These are phyloP conservation scores for Hyppa rectilinea DNA, from an alignment of 2,888 invertebrate species.

Conservation along the genomic window DNA sequence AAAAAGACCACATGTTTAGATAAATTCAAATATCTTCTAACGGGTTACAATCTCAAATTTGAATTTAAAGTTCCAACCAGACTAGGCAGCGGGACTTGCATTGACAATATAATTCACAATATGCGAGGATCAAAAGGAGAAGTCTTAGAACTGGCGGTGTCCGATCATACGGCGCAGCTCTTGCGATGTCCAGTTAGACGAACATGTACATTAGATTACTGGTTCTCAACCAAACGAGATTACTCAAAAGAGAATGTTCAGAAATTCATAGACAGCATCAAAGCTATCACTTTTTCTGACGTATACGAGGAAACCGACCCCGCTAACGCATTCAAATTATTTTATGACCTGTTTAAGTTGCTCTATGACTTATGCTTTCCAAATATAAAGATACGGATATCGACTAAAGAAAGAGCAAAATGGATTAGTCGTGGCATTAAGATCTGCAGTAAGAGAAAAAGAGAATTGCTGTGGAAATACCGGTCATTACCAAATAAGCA, in stretches of 20 bases:
- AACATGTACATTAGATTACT: neutral
- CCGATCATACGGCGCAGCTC: neutral
- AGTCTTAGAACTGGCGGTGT: neutral
- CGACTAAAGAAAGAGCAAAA: neutral
- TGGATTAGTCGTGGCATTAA: conserved; percentile 1
- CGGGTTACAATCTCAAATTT: conserved; percentile 1
- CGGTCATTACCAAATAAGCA: neutral
- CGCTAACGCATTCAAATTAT: conserved; percentile 5
- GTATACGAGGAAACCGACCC: neutral
- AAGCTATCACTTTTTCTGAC: conserved; percentile 4
- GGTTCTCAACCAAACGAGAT: neutral
- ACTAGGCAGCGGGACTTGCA: conserved; percentile 5
- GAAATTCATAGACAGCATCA: neutral
- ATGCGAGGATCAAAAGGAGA: neutral
- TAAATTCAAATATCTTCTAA: no score
- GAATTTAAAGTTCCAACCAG: conserved; percentile 2
- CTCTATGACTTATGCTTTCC: neutral
- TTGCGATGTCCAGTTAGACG: no score
- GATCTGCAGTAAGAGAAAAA: neutral
- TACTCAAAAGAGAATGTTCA: conserved; percentile 9
- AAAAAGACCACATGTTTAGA: neutral
- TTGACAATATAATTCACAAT: neutral
- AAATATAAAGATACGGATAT: neutral
- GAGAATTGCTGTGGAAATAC: neutral
- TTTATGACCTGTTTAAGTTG: neutral